Evolutionary conservation across 2,797 vertebrate species (phyloP), one percentile per base, ranked within the genome.

Genomic region (Adelosebastes latens): DNA sequence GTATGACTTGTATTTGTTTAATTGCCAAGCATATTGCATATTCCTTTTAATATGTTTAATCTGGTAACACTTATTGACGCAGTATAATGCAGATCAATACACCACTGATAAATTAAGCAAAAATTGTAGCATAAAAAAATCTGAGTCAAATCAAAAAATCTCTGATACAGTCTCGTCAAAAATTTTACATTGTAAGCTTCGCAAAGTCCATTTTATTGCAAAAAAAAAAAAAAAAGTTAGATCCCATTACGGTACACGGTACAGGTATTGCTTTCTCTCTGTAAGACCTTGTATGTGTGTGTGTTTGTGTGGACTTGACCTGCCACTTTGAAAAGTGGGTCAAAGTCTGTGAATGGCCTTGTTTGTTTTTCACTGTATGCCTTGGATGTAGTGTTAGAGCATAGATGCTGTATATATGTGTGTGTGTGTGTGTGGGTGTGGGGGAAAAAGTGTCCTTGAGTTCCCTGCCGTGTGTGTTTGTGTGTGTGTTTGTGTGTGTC

Each of bases 361-460:
- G 65, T 90, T 77, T 85, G 79, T 71, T 71, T 68, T 14, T 42
- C 27, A 67, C 36, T 62, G 53, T 84, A 10, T 72, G 20, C 61
- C n/a, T 73, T 52, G 18, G 49, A 46, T 73, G 42, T 14, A 5
- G 67, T 56, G 67, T 73, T 34, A 16, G 65, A 31, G 60, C 8
- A n/a, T 60, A 16, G 34, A 39, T 10, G 25, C 25, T 25, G 25
- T 32, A 4, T 58, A 25, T 34, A 31, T 8, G 60, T 59, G 60
- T 68, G 8, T 61, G 4, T 52, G 25, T 42, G 29, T 9, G 65
- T 61, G 64, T 68, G 22, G 56, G 7, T 39, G 31, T 39, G 29
- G 5, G 16, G 32, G 29, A 22, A 34, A 81, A 86, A 69, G 77
- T 75, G 88, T 76, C 84, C 85, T 91, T 85, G 88, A 92, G 70